Base-by-base conservation (phyloP, 2,888 invertebrate genomes). In the Xestia c-nigrum region DNA sequence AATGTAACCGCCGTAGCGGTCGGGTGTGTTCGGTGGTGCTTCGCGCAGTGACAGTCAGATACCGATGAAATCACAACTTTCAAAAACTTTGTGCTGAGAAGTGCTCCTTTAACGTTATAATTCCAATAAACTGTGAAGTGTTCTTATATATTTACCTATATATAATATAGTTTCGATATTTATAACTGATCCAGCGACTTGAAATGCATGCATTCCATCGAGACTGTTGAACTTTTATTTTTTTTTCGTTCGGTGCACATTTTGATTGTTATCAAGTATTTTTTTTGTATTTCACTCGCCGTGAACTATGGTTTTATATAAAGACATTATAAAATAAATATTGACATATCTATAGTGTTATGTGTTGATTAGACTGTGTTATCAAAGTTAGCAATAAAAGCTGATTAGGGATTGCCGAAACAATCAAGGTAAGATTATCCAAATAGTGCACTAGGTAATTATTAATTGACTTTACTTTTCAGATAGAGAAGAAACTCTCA, bases 131-230 rank as follows among this genome's bases (percentile, higher is more conserved):
- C 89, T 90, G 93, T 94, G 93, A 89, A 91, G 93, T 95, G 94
- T 79, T 81, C 78, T 75, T 64, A 78, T 71, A 76, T 80, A 85
- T 74, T 81, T 78, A 76, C 70, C 71, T 71, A 74, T 74, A 72
- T 65, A 82, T 81, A 78, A 74, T 78, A 88, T 83, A 73, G 73
- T 72, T 84, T 81, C 76, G 43, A 72, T 88, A 87, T 88, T 75
- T 84, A 85, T 87, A 85, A 90, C 87, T 88, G 88, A 90, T 90
- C 90, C 89, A 91, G 89, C 91, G 89, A 92, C 92, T 95, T 93
- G 93, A 95, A 96, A 96, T 95, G 95, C 94, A 95, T 92, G 95
- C 96, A 96, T 96, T 96, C 96, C 96, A 92, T 80, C 83, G 92
- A 95, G 96, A 94, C 94, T 96, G 93, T 96, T 96, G 96, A 96